Evolutionary conservation across 2,113 vertebrate species (phyloP).

Genomic region (Grammomys surdaster): DNA sequence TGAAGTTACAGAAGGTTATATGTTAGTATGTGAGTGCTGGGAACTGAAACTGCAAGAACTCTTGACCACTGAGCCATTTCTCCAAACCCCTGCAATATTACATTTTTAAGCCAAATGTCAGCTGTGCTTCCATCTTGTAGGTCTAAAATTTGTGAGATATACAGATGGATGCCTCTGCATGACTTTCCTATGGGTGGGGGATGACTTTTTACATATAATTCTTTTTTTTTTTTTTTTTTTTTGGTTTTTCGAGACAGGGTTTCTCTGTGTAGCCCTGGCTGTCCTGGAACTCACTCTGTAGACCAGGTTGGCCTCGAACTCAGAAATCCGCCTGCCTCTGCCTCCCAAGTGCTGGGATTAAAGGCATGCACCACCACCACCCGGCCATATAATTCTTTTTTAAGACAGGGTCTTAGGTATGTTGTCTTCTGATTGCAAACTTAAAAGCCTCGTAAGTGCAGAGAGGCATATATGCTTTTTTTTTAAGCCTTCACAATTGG

Average conservation of each 20-base stretch:
- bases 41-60: background rate
- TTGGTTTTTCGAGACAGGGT: no score
- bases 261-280: no score
- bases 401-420: background rate
- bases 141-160: slow-evolving; percentile 15
- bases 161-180: background rate
- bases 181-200: background rate
- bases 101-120: background rate
- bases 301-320: no score
- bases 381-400: background rate
- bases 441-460: background rate
- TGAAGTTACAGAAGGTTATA: background rate
- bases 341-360: no score
- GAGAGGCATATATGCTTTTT: background rate
- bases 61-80: background rate
- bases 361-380: no score
- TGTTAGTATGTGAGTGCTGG: background rate
- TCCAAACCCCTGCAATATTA: background rate
- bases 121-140: background rate
- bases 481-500: background rate
- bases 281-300: no score
- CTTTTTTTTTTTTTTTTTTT: background rate
- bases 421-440: background rate
- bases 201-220: background rate
- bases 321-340: no score